A percentile compares a stretch with the other conserved stretches of the same genome.
Evolutionary conservation across 2,888 invertebrate genomes (phyloP).

Genomic region (Caenorhabditis sinica): DNA sequence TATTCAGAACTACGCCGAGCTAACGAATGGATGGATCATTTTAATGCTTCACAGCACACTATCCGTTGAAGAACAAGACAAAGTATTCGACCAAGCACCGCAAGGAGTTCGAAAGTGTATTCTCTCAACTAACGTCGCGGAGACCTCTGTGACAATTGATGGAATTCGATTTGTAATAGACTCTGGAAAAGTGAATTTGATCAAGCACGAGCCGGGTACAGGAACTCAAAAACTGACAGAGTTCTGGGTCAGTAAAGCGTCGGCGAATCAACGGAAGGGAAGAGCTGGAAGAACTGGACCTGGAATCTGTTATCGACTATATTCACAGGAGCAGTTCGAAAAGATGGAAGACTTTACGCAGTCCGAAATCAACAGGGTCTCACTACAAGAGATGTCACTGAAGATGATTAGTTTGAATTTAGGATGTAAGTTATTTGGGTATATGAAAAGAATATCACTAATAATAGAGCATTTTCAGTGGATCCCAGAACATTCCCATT

Average conservation of each 20-base stretch:
- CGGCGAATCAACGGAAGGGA: slow-evolving; percentile 95
- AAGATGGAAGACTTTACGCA: slow-evolving; percentile 81
- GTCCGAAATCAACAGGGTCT: slow-evolving; percentile 90
- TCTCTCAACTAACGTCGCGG: slow-evolving; percentile 97
- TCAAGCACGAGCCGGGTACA: slow-evolving; percentile 94
- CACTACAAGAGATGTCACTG: slow-evolving; percentile 92
- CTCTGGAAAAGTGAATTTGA: slow-evolving; percentile 91
- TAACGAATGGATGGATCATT: slow-evolving; percentile 92
- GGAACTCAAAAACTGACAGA: slow-evolving; percentile 91
- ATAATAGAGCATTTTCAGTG: slow-evolving; percentile 66
- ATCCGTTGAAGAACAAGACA: slow-evolving; percentile 96
- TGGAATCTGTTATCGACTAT: slow-evolving; percentile 92
- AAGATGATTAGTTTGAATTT: slow-evolving; percentile 96
- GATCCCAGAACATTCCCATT: slow-evolving; percentile 89
- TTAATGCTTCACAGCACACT: slow-evolving; percentile 93
- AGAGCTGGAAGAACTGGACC: slow-evolving; percentile 88
- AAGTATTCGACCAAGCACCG: slow-evolving; percentile 95
- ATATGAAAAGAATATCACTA: neutral
- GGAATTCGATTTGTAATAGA: slow-evolving; percentile 97
- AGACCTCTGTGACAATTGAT: slow-evolving; percentile 98
- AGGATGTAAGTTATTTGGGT: slow-evolving; percentile 87
- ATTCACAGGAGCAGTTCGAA: slow-evolving; percentile 84
- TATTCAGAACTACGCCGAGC: slow-evolving; percentile 88
- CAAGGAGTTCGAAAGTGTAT: slow-evolving; percentile 96
- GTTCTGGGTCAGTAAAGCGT: slow-evolving; percentile 97